Percentiles rank a stretch among this genome's conserved stretches.
Conservation (phyloP, 2,888 invertebrate species). For the Criorhina ranunculi region DNA sequence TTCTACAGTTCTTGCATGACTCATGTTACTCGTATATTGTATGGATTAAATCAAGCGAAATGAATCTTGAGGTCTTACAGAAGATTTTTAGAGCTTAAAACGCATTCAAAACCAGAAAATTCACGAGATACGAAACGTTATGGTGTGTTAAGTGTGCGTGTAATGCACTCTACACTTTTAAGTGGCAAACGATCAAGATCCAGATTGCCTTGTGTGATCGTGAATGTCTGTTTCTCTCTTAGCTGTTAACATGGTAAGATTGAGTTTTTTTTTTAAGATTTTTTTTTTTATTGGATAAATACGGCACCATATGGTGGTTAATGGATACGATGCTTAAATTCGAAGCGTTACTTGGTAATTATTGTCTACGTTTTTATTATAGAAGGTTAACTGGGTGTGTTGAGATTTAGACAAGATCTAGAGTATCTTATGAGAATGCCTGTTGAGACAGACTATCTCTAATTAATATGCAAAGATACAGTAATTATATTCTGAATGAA, state of each 20-base stretch:
- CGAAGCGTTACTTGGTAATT: neutral
- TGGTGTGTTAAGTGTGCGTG: slow-evolving; percentile 18
- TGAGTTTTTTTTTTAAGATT: slow-evolving; percentile 27
- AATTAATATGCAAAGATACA: neutral
- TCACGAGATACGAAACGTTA: neutral
- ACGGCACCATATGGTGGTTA: slow-evolving; percentile 41
- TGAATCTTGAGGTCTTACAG: neutral
- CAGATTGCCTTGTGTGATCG: slow-evolving; percentile 48
- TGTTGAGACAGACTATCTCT: neutral
- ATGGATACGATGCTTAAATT: neutral
- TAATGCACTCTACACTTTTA: slow-evolving; percentile 21
- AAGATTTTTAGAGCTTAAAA: slow-evolving; percentile 3
- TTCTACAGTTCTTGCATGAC: neutral
- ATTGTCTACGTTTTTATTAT: neutral
- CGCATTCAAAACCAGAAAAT: slow-evolving; percentile 6
- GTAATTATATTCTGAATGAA: slow-evolving; percentile 6
- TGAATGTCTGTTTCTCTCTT: slow-evolving; percentile 27
- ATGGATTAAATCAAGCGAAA: slow-evolving; percentile 1
- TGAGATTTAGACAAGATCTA: neutral
- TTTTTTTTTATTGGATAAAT: slow-evolving; percentile 19
- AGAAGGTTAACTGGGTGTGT: slow-evolving; percentile 9
- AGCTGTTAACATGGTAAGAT: slow-evolving; percentile 38
- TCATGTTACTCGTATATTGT: neutral
- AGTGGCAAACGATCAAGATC: slow-evolving; percentile 48
- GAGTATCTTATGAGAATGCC: neutral